These are phyloP conservation scores for Eulemur rufifrons DNA, from an alignment of 2,113 vertebrate genomes.

Conservation along the genomic window DNA sequence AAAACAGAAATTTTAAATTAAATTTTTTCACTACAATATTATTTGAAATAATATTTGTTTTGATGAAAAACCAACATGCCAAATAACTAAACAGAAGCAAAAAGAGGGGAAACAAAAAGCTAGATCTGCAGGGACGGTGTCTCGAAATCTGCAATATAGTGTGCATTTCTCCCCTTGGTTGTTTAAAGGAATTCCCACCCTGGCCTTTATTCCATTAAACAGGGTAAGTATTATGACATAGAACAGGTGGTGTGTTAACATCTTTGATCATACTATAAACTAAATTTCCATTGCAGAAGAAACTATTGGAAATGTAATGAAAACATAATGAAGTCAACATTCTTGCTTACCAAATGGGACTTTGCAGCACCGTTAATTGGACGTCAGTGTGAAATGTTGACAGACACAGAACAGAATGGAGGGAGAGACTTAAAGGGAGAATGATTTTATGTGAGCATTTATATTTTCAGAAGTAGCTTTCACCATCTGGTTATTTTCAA, in stretches of 20 bases:
- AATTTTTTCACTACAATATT: background rate
- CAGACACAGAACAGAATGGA: conserved; percentile 72
- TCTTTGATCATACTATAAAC: conserved; percentile 74
- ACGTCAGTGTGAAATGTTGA: conserved; percentile 55
- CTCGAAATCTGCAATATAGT: background rate
- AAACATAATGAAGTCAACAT: conserved; percentile 74
- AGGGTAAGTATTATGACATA: conserved; percentile 62
- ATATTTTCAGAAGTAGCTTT: conserved; percentile 60
- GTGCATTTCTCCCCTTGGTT: conserved; percentile 31
- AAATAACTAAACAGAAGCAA: conserved; percentile 27
- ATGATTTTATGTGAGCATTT: conserved; percentile 50
- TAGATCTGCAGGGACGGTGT: background rate
- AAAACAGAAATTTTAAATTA: background rate
- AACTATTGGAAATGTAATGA: conserved; percentile 71
- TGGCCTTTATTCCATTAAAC: conserved; percentile 64
- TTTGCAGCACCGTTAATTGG: conserved; percentile 54
- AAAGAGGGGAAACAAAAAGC: background rate
- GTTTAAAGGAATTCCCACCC: conserved; percentile 71
- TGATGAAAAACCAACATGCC: background rate
- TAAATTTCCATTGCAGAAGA: conserved; percentile 65
- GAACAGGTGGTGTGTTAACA: conserved; percentile 63
- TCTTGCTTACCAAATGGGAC: conserved; percentile 72
- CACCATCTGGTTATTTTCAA: conserved; percentile 60
- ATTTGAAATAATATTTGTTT: background rate
- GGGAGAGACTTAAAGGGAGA: conserved; percentile 34